Base-by-base conservation (phyloP, 1,140 invertebrate genomes). In the Brachystomella parvula region DNA sequence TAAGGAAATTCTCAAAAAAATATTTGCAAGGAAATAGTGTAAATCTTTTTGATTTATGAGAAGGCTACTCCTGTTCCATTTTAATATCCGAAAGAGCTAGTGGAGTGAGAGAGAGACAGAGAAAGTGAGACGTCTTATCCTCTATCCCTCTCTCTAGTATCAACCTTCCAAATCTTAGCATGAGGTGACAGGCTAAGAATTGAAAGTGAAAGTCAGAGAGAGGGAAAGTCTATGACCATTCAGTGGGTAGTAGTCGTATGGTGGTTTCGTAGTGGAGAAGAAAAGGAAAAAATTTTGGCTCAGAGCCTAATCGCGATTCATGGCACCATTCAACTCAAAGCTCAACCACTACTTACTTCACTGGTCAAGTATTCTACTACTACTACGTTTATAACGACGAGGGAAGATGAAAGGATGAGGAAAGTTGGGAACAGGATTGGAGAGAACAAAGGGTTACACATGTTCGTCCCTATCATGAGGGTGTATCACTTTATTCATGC, bases 301-400 rank as follows among this genome's bases (percentile, higher is more conserved):
- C 30, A 31, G 21, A 32, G 61, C 65, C 65, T 67, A 67, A 67
- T 67, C 61, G 35, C 65, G 61, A 67, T 67, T 67, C 65, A 67
- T 35, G 49, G 44, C 47, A 63, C 61, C 53, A 53, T 53, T 39
- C 35, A 39, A 53, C 12, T 19, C 49, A 6, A 19, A 64, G 28
- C 35, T 39, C n/a, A 15, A 19, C n/a, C 47, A 6, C 60, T 35
- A 19, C n/a, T n/a, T 17, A 15, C 24, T 53, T 24, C 49, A 53
- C 49, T 53, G 49, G 49, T 53, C 49, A 53, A 53, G 49, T 53
- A 53, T 53, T 53, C n/a, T n/a, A n/a, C n/a, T n/a, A n/a, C n/a
- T n/a, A n/a, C n/a, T n/a, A n/a, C n/a, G n/a, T n/a, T n/a, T n/a
- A 26, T 61, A 49, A 35, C 60, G 21, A 26, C 28, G 33, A 35